Evolutionary conservation across 1,140 invertebrate species (phyloP), one percentile per base, ranked within the genome.

Genomic region (Cydia pomonella): DNA sequence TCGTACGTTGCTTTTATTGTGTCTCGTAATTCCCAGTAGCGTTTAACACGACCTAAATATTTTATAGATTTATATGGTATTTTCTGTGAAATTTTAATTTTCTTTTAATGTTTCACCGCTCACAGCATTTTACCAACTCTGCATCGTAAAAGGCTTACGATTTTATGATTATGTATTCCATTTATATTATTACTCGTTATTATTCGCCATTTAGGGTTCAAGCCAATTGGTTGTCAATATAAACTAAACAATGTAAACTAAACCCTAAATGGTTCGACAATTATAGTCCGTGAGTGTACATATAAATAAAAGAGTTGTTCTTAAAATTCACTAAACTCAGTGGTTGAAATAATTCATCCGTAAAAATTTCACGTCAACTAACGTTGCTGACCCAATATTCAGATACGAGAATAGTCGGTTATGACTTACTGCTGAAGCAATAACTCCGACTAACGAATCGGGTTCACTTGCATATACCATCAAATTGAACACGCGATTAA

Each of bases 401-500:
- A 59, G 21, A 18, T 23, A n/a, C 21, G 21, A 18, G 18, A 12
- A 59, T 18, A 59, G 53, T 59, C 4, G n/a, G 18, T 18, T 50
- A 47, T n/a, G 1, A 23, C 53, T 59, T 59, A 41, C 29, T 38
- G 27, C 6, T 3, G 16, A 33, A n/a, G 27, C 27, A 64, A 69
- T 38, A 69, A 33, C 64, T 69, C 64, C 6, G 29, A 6, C 64
- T 69, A 33, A 41, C 64, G 29, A 69, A 69, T 69, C 33, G 18
- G 64, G 27, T 18, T 69, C 16, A 69, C 64, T 33, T 29, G 27
- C 64, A 33, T 69, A 33, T 21, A 69, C 41, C 64, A 21, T 69
- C 13, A 41, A 69, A 69, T 69, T 69, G 64, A 10, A 38, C 64
- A 69, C 16, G 64, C 64, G 64, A 41, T 69, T 69, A 69, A 69